Base-by-base conservation (phyloP, 2,113 vertebrate species). In the Halichoeres trimaculatus region DNA sequence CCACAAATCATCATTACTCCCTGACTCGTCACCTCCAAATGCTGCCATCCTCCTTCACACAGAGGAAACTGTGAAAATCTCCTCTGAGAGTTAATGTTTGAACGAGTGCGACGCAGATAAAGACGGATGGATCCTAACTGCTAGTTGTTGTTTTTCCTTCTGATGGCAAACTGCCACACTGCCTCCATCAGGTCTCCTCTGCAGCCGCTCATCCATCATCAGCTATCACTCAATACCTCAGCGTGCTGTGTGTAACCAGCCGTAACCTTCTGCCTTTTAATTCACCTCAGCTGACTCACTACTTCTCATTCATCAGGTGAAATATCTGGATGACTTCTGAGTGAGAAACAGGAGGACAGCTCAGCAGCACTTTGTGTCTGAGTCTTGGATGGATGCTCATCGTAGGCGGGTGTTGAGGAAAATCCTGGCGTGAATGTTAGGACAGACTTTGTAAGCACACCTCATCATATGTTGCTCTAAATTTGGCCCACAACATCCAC, bases 141-240 rank as follows among this genome's bases (percentile, higher is more conserved):
- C 53, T 70, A 36, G 53, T 51, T 78, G 40, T 53, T 59, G 1
- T 35, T 22, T 0, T 17, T 45, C 56, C 59, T 70, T 57, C 38
- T 56, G 63, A 57, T 77, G 71, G 74, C 83, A 76, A 63, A 54
- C 85, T 80, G 85, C 68, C 84, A 75, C 71, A 56, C n/a, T 58
- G 77, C 83, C 38, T 40, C 68, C 57, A 74, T 75, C 70, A 61
- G 62, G 59, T 73, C 74, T 78, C 66, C 68, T 72, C 74, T 59
- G 47, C 57, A 70, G 70, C 74, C 80, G 41, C 65, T 78, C 82
- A 79, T 90, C 82, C 76, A 68, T 85, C 88, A 82, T 81, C 78
- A 71, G 78, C 45, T 58, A 85, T 83, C 89, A 89, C 85, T 92
- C 91, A 85, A 89, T 92, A 88, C 51, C 70, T 73, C 79, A 53